These are phyloP conservation scores for Vulpes ferrilata DNA, from an alignment of 2,113 vertebrate genomes.

Conservation along the genomic window DNA sequence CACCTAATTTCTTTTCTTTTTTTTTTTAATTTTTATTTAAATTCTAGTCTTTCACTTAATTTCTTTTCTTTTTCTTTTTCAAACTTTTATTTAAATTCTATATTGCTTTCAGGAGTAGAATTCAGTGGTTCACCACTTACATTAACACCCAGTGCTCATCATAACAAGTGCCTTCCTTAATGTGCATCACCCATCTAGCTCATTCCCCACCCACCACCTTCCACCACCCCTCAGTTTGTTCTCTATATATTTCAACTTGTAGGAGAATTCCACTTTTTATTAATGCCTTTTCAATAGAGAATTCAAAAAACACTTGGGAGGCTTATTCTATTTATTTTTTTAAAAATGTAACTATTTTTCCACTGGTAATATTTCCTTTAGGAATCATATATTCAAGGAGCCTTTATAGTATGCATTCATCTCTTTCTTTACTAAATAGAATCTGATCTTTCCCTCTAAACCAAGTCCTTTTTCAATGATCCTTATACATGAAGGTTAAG, in stretches of 20 bases:
- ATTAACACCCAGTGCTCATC: background rate
- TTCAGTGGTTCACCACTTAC: background rate
- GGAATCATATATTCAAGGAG: background rate
- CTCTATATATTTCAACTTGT: background rate
- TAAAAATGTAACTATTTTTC: background rate
- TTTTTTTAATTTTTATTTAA: background rate
- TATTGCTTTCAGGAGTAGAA: background rate
- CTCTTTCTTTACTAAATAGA: background rate
- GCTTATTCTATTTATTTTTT: background rate
- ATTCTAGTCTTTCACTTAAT: background rate
- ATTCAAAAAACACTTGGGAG: background rate
- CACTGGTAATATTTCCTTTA: background rate
- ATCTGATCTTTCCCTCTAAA: background rate
- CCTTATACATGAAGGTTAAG: background rate
- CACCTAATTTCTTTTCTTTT: background rate
- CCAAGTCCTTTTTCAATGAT: background rate
- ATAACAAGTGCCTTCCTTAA: background rate
- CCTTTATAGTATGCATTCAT: background rate
- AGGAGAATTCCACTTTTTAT: conserved; percentile 43
- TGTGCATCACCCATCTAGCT: background rate
- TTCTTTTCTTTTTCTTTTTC: no score
- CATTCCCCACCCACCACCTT: background rate
- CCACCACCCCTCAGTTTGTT: background rate
- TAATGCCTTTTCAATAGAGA: background rate
- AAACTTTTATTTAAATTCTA: no score